Base-by-base conservation (phyloP, 2,888 invertebrate genomes). In the Drosophila kambysellisi region DNA sequence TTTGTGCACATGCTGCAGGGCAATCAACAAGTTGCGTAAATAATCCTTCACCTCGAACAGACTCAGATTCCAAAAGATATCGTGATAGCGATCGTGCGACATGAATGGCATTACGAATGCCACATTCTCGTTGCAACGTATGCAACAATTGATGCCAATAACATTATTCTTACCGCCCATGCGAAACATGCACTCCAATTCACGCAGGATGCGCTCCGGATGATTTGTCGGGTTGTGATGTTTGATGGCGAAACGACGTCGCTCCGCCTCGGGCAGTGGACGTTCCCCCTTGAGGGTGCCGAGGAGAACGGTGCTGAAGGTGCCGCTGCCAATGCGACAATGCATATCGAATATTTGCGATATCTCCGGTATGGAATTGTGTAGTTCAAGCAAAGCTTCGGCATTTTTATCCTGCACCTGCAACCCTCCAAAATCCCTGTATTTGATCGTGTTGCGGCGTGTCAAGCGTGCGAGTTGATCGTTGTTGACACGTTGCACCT, bases 91-190 rank as follows among this genome's bases (percentile, higher is more conserved):
- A 88, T 95, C 95, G 92, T 98, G 98, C 76, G 95, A 95, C 94
- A 98, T 95, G 91, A 96, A 97, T 2, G 98, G 98, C 98, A 98
- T 98, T 50, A 98, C 95, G 92, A 98, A 97, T 65, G 97, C 97
- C 75, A 97, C 96, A 66, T 96, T 96, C 84, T 97, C 97, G 73
- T 95, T 94, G 88, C 96, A 95, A 58, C 97, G 94, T 48, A 98
- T 94, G 90, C 97, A 97, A 79, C 97, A 94, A 76, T 96, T 95
- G 72, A 98, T 95, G 48, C 96, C 96, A 82, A 97, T 97, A 20
- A 98, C 96, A 94, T 98, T 96, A 89, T 97, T 95, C 69, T 94
- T 94, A 3, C 98, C 98, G 5, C 98, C 97, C 84, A 97, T 96
- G 76, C 96, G 95, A 81, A 95, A 95, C 81, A 98, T 94, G 91